Base-by-base conservation (phyloP, 2,888 invertebrate genomes). In the Tetragnatha montana region DNA sequence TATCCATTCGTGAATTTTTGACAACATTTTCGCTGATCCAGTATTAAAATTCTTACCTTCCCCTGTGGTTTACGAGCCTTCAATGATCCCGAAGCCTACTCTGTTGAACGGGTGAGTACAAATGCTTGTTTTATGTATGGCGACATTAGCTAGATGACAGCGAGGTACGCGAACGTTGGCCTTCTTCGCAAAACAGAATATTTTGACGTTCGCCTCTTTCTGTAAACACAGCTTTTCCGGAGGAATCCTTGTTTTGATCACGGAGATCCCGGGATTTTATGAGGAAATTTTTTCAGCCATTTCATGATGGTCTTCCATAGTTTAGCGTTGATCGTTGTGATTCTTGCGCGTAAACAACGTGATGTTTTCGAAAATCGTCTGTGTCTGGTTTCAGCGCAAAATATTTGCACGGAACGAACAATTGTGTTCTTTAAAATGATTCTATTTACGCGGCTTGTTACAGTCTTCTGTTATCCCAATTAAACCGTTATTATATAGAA, bases 11-110 rank as follows among this genome's bases (percentile, higher is more conserved):
- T 73, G 21, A 82, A 10, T 35, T 73, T 49, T 60, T 14, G 82
- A 12, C 8, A 73, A 73, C 17, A 50, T 8, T 73, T 14, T 50
- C 22, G 51, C 71, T 60, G 17, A 19, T 60, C 10, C 78, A 10
- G 73, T 50, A n/a, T 22, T 35, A 10, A 35, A 35, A 35, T 2
- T 60, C 12, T 8, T 10, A 8, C 60, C 12, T 22, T 82, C 14
- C 19, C 10, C 22, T 50, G 21, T 50, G 14, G n/a, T 51, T 69
- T 51, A 49, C 35, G 68, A 35, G 19, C 49, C 75, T 84, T 49
- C 76, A 84, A 35, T 84, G 83, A 84, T 84, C 47, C 83, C 83
- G 19, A 84, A 84, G 75, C 71, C 83, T 49, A 84, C 83, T 68
- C 69, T 60, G 60, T 17, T 84, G 69, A 84, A 84, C 69, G 83